Base-by-base conservation (phyloP, 1,140 invertebrate genomes). In the Macrobrachium nipponense region DNA sequence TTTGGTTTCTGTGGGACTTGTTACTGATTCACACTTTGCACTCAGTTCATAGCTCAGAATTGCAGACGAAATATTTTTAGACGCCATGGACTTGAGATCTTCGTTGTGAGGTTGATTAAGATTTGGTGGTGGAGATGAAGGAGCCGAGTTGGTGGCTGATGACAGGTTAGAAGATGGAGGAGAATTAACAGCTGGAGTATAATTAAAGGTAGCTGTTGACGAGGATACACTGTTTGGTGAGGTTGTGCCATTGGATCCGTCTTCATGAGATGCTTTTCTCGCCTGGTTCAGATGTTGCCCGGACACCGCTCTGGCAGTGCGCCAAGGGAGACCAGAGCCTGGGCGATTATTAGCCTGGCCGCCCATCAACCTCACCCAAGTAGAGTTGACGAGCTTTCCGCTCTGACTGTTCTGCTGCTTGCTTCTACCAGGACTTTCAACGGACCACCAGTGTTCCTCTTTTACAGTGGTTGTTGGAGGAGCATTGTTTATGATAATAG, bases 1-100 rank as follows among this genome's bases (percentile, higher is more conserved):
- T 51, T 51, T 51, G 51, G 51, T 51, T 51, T 51, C 51, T 51
- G 51, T 51, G 51, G 51, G 51, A 51, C 8, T 51, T 51, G 51
- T 51, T 51, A 83, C 61, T 17, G 68, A 43, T 44, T 88, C 87
- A 60, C 83, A 85, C 77, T 88, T 88, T 36, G 68, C 72, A 20
- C 75, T 80, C 27, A 88, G 66, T 61, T 89, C 88, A 18, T 89
- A 89, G 70, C 88, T 89, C 60, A 89, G 80, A 59, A 89, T 89
- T 20, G 88, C 88, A 10, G 88, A 89, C 60, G 88, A 76, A 17
- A 89, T 89, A 23, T 89, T 89, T 68, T 87, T 89, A 14, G 88
- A 89, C 23, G 88, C 88, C 66, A 89, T 70, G 15, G 85, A 85
- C 66, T 76, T 84, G 60, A 89, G 80, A 70, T 89, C 85, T 17